phyloP scores from a whole-genome alignment of 2,113 vertebrate species.

The Chamaea fasciata region DNA sequence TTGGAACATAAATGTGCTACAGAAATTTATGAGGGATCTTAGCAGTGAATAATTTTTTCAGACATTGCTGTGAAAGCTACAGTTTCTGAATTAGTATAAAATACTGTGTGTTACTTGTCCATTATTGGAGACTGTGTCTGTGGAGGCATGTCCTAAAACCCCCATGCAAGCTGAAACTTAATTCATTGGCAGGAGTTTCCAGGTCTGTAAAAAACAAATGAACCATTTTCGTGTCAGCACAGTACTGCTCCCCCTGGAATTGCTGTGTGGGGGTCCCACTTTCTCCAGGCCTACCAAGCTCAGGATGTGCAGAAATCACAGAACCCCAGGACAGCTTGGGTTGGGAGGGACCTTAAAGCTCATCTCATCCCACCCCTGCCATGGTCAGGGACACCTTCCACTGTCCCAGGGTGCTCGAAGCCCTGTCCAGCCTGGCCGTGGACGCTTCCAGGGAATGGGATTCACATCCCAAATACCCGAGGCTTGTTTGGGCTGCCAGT shows the following conservation, averaged over 20 bases:
- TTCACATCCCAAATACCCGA: background rate
- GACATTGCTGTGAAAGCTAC: background rate
- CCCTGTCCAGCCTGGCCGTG: background rate
- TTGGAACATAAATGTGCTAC: conserved; percentile 14
- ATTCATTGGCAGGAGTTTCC: background rate
- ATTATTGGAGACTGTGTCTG: background rate
- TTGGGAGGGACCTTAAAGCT: background rate
- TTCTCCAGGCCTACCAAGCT: background rate
- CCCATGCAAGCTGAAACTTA: background rate
- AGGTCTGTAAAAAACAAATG: background rate
- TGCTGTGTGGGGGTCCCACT: fast-evolving
- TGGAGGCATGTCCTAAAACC: background rate
- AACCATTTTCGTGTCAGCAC: background rate
- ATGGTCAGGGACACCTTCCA: background rate
- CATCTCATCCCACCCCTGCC: too few species aligned
- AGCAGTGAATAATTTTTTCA: conserved; percentile 4
- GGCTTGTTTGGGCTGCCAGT: background rate
- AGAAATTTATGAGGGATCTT: conserved; percentile 46
- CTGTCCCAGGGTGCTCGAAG: background rate
- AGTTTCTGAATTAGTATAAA: conserved; percentile 2
- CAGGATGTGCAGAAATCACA: background rate
- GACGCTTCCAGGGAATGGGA: background rate
- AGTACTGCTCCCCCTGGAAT: background rate
- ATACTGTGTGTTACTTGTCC: background rate
- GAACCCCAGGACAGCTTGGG: fast-evolving